Evolutionary conservation across 2,888 invertebrate species (phyloP).

Genomic region (Latrodectus elegans): DNA sequence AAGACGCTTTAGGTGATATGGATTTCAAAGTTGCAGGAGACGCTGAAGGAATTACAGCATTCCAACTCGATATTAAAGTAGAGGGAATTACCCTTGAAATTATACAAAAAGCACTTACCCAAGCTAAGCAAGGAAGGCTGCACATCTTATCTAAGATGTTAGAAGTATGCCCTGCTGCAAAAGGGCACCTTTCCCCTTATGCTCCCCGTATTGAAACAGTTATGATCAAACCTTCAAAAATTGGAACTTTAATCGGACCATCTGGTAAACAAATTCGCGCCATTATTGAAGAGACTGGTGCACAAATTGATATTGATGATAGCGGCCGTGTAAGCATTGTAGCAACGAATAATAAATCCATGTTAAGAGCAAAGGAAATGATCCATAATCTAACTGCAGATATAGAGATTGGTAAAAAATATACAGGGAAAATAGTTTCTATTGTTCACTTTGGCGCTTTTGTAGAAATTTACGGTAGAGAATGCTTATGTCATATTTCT

Average conservation of each 20-base stretch:
- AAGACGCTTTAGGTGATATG: slow-evolving; percentile 11
- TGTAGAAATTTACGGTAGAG: too few species aligned
- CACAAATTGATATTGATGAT: not conserved
- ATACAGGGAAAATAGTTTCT: too few species aligned
- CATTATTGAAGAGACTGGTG: not conserved
- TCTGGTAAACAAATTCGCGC: not conserved
- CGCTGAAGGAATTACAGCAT: not conserved
- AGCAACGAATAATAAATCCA: not conserved
- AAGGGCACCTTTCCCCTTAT: not conserved
- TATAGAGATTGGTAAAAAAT: too few species aligned
- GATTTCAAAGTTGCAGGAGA: slow-evolving; percentile 10
- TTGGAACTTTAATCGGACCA: not conserved
- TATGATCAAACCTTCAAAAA: not conserved
- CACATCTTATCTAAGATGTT: not conserved
- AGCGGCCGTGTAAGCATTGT: not conserved
- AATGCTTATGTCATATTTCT: too few species aligned
- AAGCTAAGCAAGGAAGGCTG: not conserved
- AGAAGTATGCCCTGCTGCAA: not conserved
- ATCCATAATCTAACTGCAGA: too few species aligned
- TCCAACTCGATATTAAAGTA: slow-evolving; percentile 7
- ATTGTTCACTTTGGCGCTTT: too few species aligned
- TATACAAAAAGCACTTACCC: not conserved
- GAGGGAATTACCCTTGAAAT: not conserved
- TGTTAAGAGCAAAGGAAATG: too few species aligned
- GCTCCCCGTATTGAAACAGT: not conserved